Base-by-base conservation (phyloP, 2,888 invertebrate genomes). In the Phyllotreta striolata region DNA sequence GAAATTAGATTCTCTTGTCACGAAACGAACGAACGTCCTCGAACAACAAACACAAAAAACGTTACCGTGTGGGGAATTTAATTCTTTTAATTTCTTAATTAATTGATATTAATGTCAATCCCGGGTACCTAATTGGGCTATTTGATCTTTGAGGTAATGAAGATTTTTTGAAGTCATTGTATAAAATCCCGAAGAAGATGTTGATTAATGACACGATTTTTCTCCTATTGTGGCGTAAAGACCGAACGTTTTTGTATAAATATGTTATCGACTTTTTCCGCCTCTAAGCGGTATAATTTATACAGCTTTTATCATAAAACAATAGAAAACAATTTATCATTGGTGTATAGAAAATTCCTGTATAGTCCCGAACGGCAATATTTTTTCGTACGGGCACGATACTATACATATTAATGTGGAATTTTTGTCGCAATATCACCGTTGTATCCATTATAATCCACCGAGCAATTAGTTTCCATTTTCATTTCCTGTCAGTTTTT, bases 51-150 rank as follows among this genome's bases (percentile, higher is more conserved):
- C 24, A 24, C 24, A 24, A 24, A 24, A 24, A 24, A 24, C 24
- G 24, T 24, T 24, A 24, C 24, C 24, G 24, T 49, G 49, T 12
- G 49, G 49, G 7, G 49, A 49, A 49, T 49, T 49, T 49, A 49
- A 35, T 49, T 49, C 35, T 49, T 49, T 49, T 35, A 49, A 49
- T 49, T 49, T 49, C 49, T 49, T 49, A 49, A 49, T 49, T 49
- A 49, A 49, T 49, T 35, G 49, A 49, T 35, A 49, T 49, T 49
- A 49, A 49, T 14, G 34, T 49, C 49, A 24, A 24, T 24, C 24
- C 4, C 24, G 2, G 24, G 2, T 24, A 3, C 24, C 4, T 24
- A 24, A 24, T 3, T 4, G 24, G 24, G 24, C 24, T 24, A 24
- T 24, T 24, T 24, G 4, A 24, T 4, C 4, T 4, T 4, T 24